Evolutionary conservation across 2,888 invertebrate genomes (phyloP), one percentile per base, ranked within the genome.

Genomic region (Lasioglossum marginatum): DNA sequence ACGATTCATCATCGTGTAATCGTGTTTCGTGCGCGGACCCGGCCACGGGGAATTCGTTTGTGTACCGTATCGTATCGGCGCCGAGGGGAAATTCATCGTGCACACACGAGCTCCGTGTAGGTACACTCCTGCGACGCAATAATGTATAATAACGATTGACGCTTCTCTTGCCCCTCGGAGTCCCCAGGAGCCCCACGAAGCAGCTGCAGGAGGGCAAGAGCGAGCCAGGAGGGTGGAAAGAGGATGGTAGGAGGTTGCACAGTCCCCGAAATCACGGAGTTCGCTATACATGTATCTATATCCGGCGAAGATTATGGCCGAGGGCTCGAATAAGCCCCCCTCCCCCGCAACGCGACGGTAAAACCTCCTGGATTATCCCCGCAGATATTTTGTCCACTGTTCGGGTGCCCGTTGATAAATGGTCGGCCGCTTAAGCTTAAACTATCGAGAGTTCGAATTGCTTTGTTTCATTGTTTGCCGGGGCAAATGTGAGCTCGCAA

Each of bases 91-190:
- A 77, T 70, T 43, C 83, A 37, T 74, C 37, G 79, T 77, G 85
- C 70, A 60, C 77, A 68, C 79, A 60, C n/a, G 23, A 23, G 52
- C 0, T 0, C 31, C 27, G 2, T 14, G 27, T 5, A 31, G 10
- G 31, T 82, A 79, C 87, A 81, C 68, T 82, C 87, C 87, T 86
- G 87, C 71, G 60, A 74, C 80, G 86, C 79, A 85, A 90, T 90
- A 90, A 90, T 85, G 87, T 77, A 82, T 83, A 83, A 90, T 85
- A n/a, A 75, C 86, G 84, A 90, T 85, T 75, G 34, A 31, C 34
- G 31, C 34, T 1, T 34, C 66, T 66, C 66, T 16, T 16, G 60
- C n/a, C n/a, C n/a, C n/a, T n/a, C n/a, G n/a, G n/a, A n/a, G n/a
- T n/a, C n/a, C n/a, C n/a, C n/a, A n/a, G n/a, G n/a, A n/a, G n/a